Percentiles rank a stretch among this genome's conserved stretches.
These are phyloP conservation scores for Hydractinia symbiolongicarpus DNA, from an alignment of 30 jellyfish, hydroid and myxozoan species.

Conservation along the genomic window DNA sequence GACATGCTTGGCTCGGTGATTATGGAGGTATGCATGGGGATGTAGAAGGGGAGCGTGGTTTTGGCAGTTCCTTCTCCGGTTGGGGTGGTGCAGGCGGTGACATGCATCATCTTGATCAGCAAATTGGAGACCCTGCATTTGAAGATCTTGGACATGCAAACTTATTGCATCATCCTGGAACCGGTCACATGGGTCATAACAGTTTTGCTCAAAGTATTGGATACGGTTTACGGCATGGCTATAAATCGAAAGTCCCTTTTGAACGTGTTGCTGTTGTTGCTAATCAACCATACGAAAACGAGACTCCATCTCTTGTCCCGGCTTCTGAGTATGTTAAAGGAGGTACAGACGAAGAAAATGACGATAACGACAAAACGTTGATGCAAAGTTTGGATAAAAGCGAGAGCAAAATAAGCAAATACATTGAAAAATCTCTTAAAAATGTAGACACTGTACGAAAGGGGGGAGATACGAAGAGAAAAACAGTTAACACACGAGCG, in stretches of 20 bases:
- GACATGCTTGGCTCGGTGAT: constrained; percentile 35
- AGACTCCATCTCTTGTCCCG: too few species aligned
- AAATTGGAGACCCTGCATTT: constrained; percentile 22
- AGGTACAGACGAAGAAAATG: too few species aligned
- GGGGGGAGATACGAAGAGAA: not conserved
- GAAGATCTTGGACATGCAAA: constrained; percentile 18
- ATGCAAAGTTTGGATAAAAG: not conserved
- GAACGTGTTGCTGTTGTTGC: too few species aligned
- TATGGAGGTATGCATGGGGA: constrained; percentile 22
- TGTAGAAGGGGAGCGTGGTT: constrained; percentile 37
- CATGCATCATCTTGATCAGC: constrained; percentile 30
- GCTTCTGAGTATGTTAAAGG: too few species aligned
- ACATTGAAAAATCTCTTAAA: not conserved
- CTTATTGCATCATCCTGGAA: constrained; percentile 52
- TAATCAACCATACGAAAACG: too few species aligned
- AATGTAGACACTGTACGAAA: not conserved
- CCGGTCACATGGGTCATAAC: constrained; percentile 2
- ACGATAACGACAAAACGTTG: too few species aligned
- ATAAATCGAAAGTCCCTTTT: not conserved
- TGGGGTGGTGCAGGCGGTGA: constrained; percentile 42
- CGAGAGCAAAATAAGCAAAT: not conserved
- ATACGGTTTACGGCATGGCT: not conserved
- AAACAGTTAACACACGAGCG: constrained; percentile 5
- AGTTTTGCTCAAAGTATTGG: not conserved
- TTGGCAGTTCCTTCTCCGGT: constrained; percentile 70